phyloP scores from a whole-genome alignment of 2,888 invertebrate genomes.

The Scrobipalpa atriplicella region DNA sequence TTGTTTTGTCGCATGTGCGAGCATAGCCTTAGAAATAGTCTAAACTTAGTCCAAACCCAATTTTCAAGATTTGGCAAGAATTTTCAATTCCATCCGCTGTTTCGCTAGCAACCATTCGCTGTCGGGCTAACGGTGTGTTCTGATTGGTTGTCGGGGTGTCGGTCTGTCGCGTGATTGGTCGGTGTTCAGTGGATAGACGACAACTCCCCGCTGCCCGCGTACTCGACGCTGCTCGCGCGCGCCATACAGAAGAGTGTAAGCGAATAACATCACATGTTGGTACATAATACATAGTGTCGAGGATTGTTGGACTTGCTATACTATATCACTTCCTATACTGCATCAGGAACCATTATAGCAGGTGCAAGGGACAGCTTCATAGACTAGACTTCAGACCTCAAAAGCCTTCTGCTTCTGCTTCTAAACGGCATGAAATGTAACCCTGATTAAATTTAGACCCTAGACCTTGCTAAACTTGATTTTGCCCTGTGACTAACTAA shows the following conservation, averaged over 20 bases:
- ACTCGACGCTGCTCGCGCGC: conserved; percentile 87
- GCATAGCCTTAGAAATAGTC: no score
- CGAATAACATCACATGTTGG: conserved; percentile 17
- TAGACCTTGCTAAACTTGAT: no score
- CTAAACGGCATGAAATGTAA: no score
- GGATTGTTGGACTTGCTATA: neutral
- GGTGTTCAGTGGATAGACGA: conserved; percentile 88
- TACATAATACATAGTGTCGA: conserved; percentile 9
- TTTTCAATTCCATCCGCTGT: neutral
- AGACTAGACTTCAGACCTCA: no score
- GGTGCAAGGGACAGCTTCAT: no score
- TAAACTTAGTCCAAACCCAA: no score
- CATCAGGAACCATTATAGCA: no score
- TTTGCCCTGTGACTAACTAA: no score
- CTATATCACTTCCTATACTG: neutral
- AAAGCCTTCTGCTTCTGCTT: no score
- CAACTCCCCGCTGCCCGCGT: conserved; percentile 86
- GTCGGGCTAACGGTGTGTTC: conserved; percentile 17
- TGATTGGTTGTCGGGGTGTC: conserved; percentile 38
- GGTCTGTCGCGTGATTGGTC: conserved; percentile 28
- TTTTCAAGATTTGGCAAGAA: neutral
- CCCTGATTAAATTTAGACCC: no score
- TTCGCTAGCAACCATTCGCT: neutral
- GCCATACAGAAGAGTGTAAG: conserved; percentile 88
- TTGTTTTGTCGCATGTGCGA: no score